Evolutionary conservation across 1,140 invertebrate species (phyloP).

Genomic region (Amphibalanus amphitrite): DNA sequence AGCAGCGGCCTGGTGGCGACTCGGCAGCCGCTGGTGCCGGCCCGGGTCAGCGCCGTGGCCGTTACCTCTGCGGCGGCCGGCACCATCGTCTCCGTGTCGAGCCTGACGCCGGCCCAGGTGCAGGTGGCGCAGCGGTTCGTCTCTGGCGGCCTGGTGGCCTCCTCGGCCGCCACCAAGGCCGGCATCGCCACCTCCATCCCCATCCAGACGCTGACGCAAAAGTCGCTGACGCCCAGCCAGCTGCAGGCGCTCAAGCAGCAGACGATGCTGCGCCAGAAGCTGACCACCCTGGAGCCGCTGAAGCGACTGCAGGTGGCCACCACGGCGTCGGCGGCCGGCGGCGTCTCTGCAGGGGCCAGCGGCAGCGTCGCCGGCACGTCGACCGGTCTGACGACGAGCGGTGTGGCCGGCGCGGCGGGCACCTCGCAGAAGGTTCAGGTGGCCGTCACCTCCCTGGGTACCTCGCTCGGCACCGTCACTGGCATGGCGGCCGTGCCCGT

Average conservation of each 20-base stretch:
- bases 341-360: conserved; percentile 20
- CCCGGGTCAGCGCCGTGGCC: conserved; percentile 6
- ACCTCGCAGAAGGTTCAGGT: conserved; percentile 17
- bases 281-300: conserved; percentile 18
- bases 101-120: conserved; percentile 23
- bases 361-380: conserved; percentile 1
- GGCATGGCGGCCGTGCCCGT: conserved; percentile 21
- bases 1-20: conserved; percentile 8
- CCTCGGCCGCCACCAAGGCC: conserved; percentile 6
- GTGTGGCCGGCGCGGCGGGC: conserved; percentile 14
- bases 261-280: conserved; percentile 26
- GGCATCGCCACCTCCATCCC: conserved; percentile 12
- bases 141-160: conserved; percentile 9
- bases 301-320: conserved; percentile 20
- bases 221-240: conserved; percentile 35
- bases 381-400: conserved; percentile 5
- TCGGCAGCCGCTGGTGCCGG: conserved; percentile 5
- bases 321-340: conserved; percentile 17
- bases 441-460: conserved; percentile 12
- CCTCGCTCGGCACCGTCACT: conserved; percentile 13
- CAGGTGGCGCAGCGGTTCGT: conserved; percentile 21
- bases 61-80: conserved; percentile 12
- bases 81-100: conserved; percentile 25
- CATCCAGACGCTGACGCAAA: conserved; percentile 23
- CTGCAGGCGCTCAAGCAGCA: conserved; percentile 34